phyloP scores from a whole-genome alignment of 2,113 vertebrate genomes.

The Stercorarius parasiticus region DNA sequence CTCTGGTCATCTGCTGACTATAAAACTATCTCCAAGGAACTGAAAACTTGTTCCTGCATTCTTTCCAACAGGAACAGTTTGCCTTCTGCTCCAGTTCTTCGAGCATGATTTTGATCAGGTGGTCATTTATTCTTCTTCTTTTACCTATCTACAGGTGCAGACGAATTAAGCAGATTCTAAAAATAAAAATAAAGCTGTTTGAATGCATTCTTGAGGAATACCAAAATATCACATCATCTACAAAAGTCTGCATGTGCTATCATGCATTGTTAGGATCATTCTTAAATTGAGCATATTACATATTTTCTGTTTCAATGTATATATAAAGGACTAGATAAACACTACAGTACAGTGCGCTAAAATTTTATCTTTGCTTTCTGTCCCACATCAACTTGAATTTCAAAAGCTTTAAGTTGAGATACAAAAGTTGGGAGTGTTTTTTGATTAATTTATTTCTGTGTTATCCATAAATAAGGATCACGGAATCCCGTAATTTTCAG shows the following conservation, averaged over 20 bases:
- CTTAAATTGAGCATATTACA: rapidly evolving
- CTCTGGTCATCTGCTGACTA: background rate
- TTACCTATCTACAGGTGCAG: background rate
- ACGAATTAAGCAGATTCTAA: background rate
- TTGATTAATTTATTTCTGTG: background rate
- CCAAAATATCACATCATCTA: background rate
- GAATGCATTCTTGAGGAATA: background rate
- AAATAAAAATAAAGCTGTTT: background rate
- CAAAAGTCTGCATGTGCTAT: background rate
- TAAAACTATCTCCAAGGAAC: background rate
- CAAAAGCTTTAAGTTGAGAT: background rate
- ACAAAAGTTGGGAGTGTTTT: background rate
- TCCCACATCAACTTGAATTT: background rate
- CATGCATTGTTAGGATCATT: background rate
- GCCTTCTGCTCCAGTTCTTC: background rate
- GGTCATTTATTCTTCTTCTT: background rate
- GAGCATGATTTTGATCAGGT: background rate
- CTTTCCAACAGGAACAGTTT: background rate
- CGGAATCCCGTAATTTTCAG: no score
- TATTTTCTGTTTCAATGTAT: background rate
- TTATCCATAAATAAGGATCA: background rate
- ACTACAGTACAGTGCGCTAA: background rate
- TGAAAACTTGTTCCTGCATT: background rate
- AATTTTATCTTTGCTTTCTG: background rate
- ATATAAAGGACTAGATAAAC: background rate